These are phyloP conservation scores for Tylochromis polylepis DNA, from an alignment of 2,113 vertebrate species.

Conservation along the genomic window DNA sequence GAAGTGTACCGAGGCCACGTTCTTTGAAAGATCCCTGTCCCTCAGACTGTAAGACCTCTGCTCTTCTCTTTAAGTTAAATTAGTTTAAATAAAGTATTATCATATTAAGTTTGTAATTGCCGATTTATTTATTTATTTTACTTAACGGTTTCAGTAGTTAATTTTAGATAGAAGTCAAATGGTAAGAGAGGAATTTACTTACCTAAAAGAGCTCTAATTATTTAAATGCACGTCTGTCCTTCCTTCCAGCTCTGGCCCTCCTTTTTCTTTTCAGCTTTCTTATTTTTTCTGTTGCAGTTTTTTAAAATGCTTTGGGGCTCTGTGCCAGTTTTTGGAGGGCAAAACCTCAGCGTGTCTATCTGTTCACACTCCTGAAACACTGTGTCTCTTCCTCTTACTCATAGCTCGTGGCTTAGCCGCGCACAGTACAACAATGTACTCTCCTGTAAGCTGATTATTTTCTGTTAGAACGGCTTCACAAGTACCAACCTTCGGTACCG, in stretches of 20 bases:
- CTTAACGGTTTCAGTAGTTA: neutral
- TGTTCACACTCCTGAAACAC: neutral
- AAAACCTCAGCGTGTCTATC: slow-evolving; percentile 1
- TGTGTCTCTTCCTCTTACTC: slow-evolving; percentile 26
- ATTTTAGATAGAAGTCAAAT: neutral
- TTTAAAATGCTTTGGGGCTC: slow-evolving; percentile 3
- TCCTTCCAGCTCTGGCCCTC: neutral
- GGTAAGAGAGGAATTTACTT: neutral
- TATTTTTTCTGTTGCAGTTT: neutral
- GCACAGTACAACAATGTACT: slow-evolving; percentile 15
- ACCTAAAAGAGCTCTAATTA: neutral
- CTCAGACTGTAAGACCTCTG: neutral
- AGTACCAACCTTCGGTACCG: neutral
- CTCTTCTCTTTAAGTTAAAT: neutral
- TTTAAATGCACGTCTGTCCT: neutral
- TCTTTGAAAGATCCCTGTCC: neutral
- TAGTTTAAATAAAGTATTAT: neutral
- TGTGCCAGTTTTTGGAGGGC: slow-evolving; percentile 34
- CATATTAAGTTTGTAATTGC: neutral
- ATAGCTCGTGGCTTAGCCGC: neutral
- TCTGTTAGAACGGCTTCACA: slow-evolving; percentile 11
- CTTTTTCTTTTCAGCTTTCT: neutral
- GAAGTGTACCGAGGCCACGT: neutral
- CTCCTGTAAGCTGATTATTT: slow-evolving; percentile 31
- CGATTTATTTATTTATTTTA: neutral